These are phyloP conservation scores for Melanostoma mellinum DNA, from an alignment of 2,888 invertebrate genomes.

Conservation along the genomic window DNA sequence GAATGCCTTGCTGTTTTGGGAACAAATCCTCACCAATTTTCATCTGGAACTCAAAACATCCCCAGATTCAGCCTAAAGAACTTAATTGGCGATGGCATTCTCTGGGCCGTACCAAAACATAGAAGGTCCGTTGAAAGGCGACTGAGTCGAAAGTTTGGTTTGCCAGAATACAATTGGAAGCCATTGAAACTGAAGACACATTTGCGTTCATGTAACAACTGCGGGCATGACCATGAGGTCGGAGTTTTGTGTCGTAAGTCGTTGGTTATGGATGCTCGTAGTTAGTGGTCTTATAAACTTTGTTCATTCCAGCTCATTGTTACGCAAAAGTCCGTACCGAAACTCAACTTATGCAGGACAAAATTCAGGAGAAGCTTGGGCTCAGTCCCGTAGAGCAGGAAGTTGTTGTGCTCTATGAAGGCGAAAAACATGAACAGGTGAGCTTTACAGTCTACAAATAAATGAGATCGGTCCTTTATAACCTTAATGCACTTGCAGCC, in stretches of 20 bases:
- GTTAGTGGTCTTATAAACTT: not conserved
- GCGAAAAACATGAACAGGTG: slow-evolving; percentile 86
- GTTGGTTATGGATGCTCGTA: not conserved
- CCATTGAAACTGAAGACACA: slow-evolving; percentile 88
- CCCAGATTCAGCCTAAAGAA: slow-evolving; percentile 84
- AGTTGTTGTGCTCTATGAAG: slow-evolving; percentile 92
- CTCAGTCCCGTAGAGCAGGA: slow-evolving; percentile 91
- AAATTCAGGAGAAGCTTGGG: slow-evolving; percentile 88
- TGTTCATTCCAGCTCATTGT: slow-evolving; percentile 86
- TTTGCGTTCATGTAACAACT: slow-evolving; percentile 89
- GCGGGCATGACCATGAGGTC: slow-evolving; percentile 92
- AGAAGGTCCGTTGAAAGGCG: slow-evolving; percentile 90
- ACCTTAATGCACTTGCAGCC: slow-evolving; percentile 79
- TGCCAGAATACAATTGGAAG: slow-evolving; percentile 87
- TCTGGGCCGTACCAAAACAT: slow-evolving; percentile 92
- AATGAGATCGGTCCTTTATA: too few species aligned
- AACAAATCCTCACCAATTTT: not conserved
- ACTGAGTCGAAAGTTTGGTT: slow-evolving; percentile 88
- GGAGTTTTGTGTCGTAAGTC: slow-evolving; percentile 91
- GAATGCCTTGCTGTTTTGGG: slow-evolving; percentile 40
- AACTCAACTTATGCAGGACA: slow-evolving; percentile 90
- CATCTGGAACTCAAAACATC: slow-evolving; percentile 69
- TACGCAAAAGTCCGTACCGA: slow-evolving; percentile 92
- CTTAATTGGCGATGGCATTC: slow-evolving; percentile 87
- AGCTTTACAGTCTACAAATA: not conserved